Percentiles rank a stretch among this genome's conserved stretches.
Evolutionary conservation across 2,113 vertebrate genomes (phyloP).

Genomic region (Lanius ludovicianus): DNA sequence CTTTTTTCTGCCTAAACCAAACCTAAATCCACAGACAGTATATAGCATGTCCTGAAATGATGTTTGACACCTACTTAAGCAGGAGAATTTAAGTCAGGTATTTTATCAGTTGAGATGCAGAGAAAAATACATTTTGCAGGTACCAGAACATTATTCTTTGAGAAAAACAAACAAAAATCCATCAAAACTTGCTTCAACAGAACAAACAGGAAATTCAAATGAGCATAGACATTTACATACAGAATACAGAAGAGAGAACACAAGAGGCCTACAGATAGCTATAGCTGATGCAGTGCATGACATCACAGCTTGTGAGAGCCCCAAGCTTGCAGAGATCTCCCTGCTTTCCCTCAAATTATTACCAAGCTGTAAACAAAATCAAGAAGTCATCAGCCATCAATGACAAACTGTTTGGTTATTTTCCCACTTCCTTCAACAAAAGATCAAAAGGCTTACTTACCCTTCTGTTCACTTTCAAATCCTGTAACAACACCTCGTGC

Average conservation of each 20-base stretch:
- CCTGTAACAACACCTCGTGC: constrained; percentile 88
- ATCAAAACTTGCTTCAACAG: not conserved
- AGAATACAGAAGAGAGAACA: not conserved
- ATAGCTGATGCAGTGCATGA: not conserved
- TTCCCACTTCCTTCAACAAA: not conserved
- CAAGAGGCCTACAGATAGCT: not conserved
- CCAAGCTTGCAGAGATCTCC: not conserved
- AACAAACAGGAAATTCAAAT: not conserved
- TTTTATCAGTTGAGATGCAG: not conserved
- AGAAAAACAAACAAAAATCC: not conserved
- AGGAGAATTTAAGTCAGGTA: not conserved
- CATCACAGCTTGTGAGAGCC: not conserved
- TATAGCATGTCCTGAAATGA: not conserved
- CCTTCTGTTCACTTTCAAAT: constrained; percentile 84
- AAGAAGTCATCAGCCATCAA: not conserved
- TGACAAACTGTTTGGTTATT: not conserved
- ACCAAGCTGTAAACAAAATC: not conserved
- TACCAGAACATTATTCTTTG: not conserved
- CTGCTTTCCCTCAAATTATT: not conserved
- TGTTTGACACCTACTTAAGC: not conserved
- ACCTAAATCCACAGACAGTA: not conserved
- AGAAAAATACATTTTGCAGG: not conserved
- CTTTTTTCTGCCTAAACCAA: not conserved
- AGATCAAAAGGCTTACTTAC: constrained; percentile 59
- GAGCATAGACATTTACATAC: not conserved